Evolutionary conservation across 2,113 vertebrate genomes (phyloP), one percentile per base, ranked within the genome.

Genomic region (Ptilorrhoa leucosticta): DNA sequence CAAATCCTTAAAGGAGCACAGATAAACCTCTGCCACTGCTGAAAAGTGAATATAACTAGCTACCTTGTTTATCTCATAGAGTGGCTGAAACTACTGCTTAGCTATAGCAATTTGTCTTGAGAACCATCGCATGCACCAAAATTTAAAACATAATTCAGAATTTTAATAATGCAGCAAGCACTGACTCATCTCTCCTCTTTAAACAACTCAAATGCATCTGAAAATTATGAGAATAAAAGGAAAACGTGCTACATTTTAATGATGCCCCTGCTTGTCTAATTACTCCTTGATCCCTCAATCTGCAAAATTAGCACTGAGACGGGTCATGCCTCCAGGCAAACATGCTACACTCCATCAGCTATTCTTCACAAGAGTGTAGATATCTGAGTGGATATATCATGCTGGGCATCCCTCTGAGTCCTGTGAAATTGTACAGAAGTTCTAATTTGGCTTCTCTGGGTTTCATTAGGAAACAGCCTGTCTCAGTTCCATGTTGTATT

Each of bases 181-280:
- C 44, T 57, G 80, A 27, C 28, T 96, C 61, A 19, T 87, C n/a
- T 93, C 56, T 81, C 54, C 45, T 93, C 35, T 86, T 42, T 72
- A 96, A 96, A 96, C 42, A 81, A 82, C 60, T 33, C 8, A 3
- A 90, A 83, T 81, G 33, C 23, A 65, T 72, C 61, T 66, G 54
- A 92, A 94, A 96, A 94, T 89, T 94, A 94, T 88, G 44, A 96
- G 73, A 93, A 95, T 20, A 95, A 96, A 96, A 71, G 58, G 68
- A 92, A 90, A 96, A 93, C 4, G 6, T 44, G 63, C 44, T 75
- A 68, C 23, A 37, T 80, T 72, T 66, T 95, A 97, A 93, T 64
- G 39, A 71, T 68, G 48, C 5, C 7, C 40, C 66, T 75, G 19
- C 61, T 94, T 90, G 35, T 82, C 72, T 95, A 97, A 97, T 93